Base-by-base conservation (phyloP, 2,888 invertebrate genomes). In the Ptychoptera albimana region DNA sequence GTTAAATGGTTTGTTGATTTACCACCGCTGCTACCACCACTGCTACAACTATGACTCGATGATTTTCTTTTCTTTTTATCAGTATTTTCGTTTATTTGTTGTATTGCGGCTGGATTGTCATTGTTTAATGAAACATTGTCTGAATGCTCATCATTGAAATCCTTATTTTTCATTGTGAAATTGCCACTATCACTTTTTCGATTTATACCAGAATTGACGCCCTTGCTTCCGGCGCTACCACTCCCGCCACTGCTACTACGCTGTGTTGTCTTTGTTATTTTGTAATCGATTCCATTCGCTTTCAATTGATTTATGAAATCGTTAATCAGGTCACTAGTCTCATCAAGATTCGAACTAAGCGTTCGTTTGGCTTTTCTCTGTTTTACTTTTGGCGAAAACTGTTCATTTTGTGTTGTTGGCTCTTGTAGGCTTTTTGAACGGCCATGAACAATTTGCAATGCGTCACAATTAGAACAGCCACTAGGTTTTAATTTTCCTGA, bases 251-350 rank as follows among this genome's bases (percentile, higher is more conserved):
- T 23, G 7, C 23, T 23, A 23, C 23, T 23, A 3, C 23, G 23
- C 7, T 23, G 23, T 7, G 23, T 23, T 23, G 23, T 23, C 23
- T 23, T 23, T 23, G 23, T 23, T 45, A 48, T 40, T 44, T 45
- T 45, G 42, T 44, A 49, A 47, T 49, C 45, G n/a, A 49, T 46
- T 32, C 48, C 49, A 36, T 46, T 37, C 34, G 35, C 44, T 38
- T 45, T 39, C 30, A 49, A 43, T 13, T 48, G 46, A 42, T 46
- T 41, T 15, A 45, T 42, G 32, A 49, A 43, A 45, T 48, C 41
- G 31, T 45, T 39, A n/a, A 48, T 34, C 37, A 42, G 29, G 8
- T 46, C 46, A 39, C 48, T 39, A 36, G 45, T 34, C 40, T 46
- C 44, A 2, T n/a, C 32, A 8, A 48, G 34, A 40, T 45, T 45